phyloP scores from a whole-genome alignment of 2,113 vertebrate genomes.

The Gymnobelideus leadbeateri region DNA sequence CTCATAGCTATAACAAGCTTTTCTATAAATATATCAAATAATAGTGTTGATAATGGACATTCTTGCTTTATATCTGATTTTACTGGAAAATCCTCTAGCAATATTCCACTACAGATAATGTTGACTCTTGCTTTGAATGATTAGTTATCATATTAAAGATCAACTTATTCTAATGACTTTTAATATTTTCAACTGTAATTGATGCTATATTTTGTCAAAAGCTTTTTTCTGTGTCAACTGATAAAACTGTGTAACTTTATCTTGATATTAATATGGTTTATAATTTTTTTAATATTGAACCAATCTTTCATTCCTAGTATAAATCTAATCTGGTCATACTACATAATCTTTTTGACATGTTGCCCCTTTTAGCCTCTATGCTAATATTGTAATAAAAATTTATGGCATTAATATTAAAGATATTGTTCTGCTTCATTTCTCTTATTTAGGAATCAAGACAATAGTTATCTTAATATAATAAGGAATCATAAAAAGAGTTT shows the following conservation, averaged over 20 bases:
- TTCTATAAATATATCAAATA: not conserved
- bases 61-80: not conserved
- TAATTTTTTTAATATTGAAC: not conserved
- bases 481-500: not conserved
- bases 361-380: not conserved
- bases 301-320: not conserved
- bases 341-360: not conserved
- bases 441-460: not conserved
- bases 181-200: not conserved
- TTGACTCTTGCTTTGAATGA: not conserved
- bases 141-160: not conserved
- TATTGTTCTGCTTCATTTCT: not conserved
- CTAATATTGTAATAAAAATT: not conserved
- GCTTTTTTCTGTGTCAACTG: not conserved
- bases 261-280: not conserved
- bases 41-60: not conserved
- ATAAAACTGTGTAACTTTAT: not conserved
- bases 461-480: not conserved
- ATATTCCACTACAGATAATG: not conserved
- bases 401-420: conserved; percentile 1
- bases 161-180: not conserved
- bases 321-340: not conserved
- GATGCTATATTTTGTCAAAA: not conserved
- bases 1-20: not conserved
- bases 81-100: not conserved